Conservation (phyloP, 2,797 vertebrate species). For the Gorsachius magnificus region DNA sequence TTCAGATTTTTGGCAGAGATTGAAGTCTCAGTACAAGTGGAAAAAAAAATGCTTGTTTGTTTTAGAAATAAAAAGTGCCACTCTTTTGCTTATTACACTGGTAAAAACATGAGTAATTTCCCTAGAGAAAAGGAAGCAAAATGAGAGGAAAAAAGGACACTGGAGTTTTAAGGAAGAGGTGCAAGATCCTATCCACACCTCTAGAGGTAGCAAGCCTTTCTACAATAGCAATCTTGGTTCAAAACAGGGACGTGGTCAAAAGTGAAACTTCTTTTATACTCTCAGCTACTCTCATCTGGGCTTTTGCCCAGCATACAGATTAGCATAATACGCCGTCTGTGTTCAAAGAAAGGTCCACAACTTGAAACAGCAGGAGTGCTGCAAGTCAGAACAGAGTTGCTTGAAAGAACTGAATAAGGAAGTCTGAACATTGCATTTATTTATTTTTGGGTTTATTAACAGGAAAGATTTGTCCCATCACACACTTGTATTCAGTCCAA, state of each 20-base stretch:
- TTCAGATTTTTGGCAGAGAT: conserved; percentile 51
- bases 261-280: conserved; percentile 25
- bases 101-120: not conserved
- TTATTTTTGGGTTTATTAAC: not conserved
- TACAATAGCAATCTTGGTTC: not conserved
- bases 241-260: conserved; percentile 12
- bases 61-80: not conserved
- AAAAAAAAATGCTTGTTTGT: not conserved
- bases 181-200: not conserved
- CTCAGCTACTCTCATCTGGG: not conserved
- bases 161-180: not conserved
- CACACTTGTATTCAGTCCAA: not conserved
- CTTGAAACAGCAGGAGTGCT: not conserved
- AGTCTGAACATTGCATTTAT: not conserved
- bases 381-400: not conserved
- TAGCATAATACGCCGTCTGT: conserved; percentile 4
- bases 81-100: not conserved
- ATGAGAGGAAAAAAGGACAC: not conserved
- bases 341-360: not conserved
- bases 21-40: not conserved
- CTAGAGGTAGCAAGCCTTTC: not conserved
- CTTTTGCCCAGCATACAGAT: conserved; percentile 12
- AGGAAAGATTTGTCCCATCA: not conserved
- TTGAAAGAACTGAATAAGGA: not conserved
- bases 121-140: not conserved